phyloP scores from a whole-genome alignment of 2,888 invertebrate species.

The Ormia ochracea region DNA sequence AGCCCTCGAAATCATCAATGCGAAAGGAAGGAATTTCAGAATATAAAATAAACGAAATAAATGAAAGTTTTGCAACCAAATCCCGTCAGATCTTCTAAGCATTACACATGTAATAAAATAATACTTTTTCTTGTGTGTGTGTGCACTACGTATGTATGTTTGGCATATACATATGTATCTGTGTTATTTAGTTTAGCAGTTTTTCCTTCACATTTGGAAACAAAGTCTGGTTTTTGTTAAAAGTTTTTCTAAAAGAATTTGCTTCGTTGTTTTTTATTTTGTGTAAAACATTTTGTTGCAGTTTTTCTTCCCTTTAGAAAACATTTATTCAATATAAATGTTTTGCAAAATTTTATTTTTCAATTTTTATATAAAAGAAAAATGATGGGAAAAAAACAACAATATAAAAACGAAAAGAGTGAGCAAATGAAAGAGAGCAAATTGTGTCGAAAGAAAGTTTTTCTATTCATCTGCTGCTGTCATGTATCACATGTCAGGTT shows the following conservation, averaged over 20 bases:
- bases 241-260: constrained; percentile 24
- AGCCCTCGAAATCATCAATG: too few relatives aligned
- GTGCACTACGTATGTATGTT: neutral
- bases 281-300: constrained; percentile 9
- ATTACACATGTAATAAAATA: constrained; percentile 56
- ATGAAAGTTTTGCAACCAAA: constrained; percentile 33
- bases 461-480: constrained; percentile 6
- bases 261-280: neutral
- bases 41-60: neutral
- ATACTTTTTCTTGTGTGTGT: constrained; percentile 5
- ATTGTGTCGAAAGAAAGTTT: constrained; percentile 22
- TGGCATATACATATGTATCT: neutral
- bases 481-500: constrained; percentile 31
- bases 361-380: neutral
- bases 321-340: constrained; percentile 38
- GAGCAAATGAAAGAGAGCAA: constrained; percentile 3
- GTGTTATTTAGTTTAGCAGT: neutral
- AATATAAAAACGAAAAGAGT: neutral
- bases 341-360: constrained; percentile 26
- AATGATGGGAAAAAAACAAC: neutral
- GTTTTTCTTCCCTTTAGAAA: neutral
- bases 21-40: neutral
- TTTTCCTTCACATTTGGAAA: constrained; percentile 4
- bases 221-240: constrained; percentile 17
- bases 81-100: constrained; percentile 44